Evolutionary conservation across 53 echinoderm and acorn worm genomes (phyloP).

Genomic region (Mesocentrotus franciscanus): DNA sequence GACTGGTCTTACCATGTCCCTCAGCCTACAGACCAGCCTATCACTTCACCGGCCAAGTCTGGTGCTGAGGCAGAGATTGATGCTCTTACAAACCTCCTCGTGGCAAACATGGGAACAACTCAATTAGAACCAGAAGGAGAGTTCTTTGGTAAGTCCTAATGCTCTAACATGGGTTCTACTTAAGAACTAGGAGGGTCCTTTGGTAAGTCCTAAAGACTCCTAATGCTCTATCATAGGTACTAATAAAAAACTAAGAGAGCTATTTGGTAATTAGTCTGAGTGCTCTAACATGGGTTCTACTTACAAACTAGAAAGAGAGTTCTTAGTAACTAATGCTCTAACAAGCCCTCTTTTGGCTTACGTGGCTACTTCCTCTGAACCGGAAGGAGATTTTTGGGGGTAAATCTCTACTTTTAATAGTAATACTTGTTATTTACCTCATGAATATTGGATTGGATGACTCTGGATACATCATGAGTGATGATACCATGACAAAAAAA

Average conservation of each 20-base stretch:
- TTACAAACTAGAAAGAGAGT: constrained; percentile 88
- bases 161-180: too few relatives aligned
- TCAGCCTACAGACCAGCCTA: constrained; percentile 90
- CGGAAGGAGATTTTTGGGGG: constrained; percentile 95
- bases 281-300: too few relatives aligned
- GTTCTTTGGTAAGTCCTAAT: constrained; percentile 87
- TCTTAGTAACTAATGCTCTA: constrained; percentile 98
- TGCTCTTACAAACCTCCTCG: constrained; percentile 92
- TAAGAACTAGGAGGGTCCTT: too few relatives aligned
- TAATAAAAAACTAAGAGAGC: too few relatives aligned
- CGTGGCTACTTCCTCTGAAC: constrained; percentile 70
- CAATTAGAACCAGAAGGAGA: constrained; percentile 82
- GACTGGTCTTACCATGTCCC: constrained; percentile 80
- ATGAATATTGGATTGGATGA: too few relatives aligned
- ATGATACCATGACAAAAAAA: too few relatives aligned
- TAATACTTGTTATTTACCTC: too few relatives aligned
- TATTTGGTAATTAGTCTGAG: too few relatives aligned
- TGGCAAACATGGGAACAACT: constrained; percentile 87
- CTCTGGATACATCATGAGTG: too few relatives aligned
- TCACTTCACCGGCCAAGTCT: constrained; percentile 78
- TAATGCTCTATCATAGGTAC: too few relatives aligned
- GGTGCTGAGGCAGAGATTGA: constrained; percentile 97
- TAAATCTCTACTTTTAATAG: too few relatives aligned
- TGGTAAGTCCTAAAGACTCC: too few relatives aligned
- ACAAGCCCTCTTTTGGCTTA: constrained; percentile 92